Percentiles rank a stretch among this genome's conserved stretches.
Conservation (phyloP, 2,888 invertebrate genomes). For the Prostheceraeus crozeri region DNA sequence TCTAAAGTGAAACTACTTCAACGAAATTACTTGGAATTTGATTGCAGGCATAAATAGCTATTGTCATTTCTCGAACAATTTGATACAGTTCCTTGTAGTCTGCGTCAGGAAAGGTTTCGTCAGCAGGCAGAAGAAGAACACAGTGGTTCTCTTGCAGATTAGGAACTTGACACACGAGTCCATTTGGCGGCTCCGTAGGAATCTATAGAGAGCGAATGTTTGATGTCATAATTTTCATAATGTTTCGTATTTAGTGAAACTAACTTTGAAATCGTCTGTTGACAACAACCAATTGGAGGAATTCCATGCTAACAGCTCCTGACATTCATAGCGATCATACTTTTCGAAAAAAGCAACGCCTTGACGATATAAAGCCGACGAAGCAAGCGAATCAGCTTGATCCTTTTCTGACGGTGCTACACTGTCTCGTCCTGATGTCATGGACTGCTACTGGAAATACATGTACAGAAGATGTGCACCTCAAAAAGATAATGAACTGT, state of each 20-base stretch:
- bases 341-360: constrained; percentile 45
- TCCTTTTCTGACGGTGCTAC: no score
- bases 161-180: constrained; percentile 47
- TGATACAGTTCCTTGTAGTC: constrained; percentile 55
- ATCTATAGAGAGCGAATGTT: no score
- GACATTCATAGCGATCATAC: constrained; percentile 52
- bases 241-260: neutral
- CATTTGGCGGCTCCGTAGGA: constrained; percentile 53
- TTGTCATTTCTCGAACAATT: constrained; percentile 53
- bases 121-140: constrained; percentile 47
- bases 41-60: constrained; percentile 54
- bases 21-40: constrained; percentile 48
- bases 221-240: neutral
- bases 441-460: no score
- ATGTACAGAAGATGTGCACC: no score
- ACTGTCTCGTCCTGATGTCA: no score
- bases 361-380: no score
- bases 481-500: no score
- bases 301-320: constrained; percentile 50
- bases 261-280: constrained; percentile 50
- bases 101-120: constrained; percentile 40
- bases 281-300: constrained; percentile 52
- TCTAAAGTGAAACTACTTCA: neutral
- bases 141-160: constrained; percentile 45
- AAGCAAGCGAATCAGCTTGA: no score